Evolutionary conservation across 2,797 vertebrate genomes (phyloP).

Genomic region (Eidolon dupreanum): DNA sequence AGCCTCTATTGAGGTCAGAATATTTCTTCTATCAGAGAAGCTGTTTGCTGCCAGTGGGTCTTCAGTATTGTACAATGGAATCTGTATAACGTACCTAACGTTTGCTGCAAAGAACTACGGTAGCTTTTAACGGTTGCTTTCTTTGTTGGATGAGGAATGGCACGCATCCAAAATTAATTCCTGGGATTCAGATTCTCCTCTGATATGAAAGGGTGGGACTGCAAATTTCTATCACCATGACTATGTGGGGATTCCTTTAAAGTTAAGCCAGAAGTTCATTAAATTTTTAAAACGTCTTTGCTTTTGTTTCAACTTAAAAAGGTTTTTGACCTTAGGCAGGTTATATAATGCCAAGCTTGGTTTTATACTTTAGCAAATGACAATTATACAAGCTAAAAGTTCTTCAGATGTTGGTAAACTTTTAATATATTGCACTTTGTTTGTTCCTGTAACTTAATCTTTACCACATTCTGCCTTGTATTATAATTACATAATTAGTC

Average conservation of each 20-base stretch:
- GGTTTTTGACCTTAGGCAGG: constrained; percentile 25
- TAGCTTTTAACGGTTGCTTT: constrained; percentile 43
- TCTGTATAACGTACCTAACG: too few species aligned
- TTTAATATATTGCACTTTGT: background rate
- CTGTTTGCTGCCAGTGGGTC: background rate
- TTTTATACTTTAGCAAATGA: constrained; percentile 57
- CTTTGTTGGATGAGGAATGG: constrained; percentile 10
- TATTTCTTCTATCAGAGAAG: constrained; percentile 29
- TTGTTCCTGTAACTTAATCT: background rate
- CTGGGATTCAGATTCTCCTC: constrained; percentile 28
- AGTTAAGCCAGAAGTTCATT: constrained; percentile 66
- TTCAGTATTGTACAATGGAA: background rate
- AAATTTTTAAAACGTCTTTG: constrained; percentile 8
- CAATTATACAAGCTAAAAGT: background rate
- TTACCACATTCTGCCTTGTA: background rate
- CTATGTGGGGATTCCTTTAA: constrained; percentile 8
- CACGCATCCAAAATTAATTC: constrained; percentile 38
- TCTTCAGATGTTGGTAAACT: constrained; percentile 3
- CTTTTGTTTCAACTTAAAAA: constrained; percentile 51
- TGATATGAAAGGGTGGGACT: background rate
- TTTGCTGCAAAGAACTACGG: background rate
- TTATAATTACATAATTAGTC: background rate
- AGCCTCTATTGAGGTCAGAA: background rate
- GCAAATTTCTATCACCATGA: constrained; percentile 11
- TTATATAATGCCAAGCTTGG: background rate